These are phyloP conservation scores for Hormiphora californensis DNA, from an alignment of 37 sponge, comb jelly and placozoan genomes.

Conservation along the genomic window DNA sequence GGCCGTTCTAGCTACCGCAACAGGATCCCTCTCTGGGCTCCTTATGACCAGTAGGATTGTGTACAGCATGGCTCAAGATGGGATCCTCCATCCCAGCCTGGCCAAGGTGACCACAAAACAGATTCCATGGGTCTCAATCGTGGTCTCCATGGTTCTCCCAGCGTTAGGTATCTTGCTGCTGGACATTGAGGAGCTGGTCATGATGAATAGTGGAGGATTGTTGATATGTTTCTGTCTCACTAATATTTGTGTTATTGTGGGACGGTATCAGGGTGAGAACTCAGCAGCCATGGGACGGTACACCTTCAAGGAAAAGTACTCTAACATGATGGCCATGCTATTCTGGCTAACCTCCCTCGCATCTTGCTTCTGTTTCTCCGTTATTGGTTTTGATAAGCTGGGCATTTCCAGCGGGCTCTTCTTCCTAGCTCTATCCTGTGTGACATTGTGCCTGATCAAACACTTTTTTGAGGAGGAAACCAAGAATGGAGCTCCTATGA, in stretches of 20 bases:
- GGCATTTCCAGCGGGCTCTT: background rate
- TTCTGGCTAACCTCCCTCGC: constrained; percentile 6
- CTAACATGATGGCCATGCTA: background rate
- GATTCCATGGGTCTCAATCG: constrained; percentile 1
- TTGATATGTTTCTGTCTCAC: constrained; percentile 45
- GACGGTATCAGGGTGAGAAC: background rate
- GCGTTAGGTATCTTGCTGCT: constrained; percentile 23
- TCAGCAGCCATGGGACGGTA: background rate
- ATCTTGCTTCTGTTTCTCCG: background rate
- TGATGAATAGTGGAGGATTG: constrained; percentile 38
- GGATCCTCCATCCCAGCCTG: background rate
- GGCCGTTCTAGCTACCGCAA: constrained; percentile 24
- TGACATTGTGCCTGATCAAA: background rate
- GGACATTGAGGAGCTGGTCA: constrained; percentile 50
- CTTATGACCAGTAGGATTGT: background rate
- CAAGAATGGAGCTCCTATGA: background rate
- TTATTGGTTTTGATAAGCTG: background rate
- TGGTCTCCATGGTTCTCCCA: constrained; percentile 14
- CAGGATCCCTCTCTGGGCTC: constrained; percentile 9
- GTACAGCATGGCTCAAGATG: constrained; percentile 49
- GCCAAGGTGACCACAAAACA: constrained; percentile 15
- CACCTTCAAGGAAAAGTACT: background rate
- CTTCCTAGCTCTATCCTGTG: background rate
- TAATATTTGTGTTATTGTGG: constrained; percentile 48
- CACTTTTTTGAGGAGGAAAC: background rate